Evolutionary conservation across 2,888 invertebrate species (phyloP), one percentile per base, ranked within the genome.

Genomic region (Chelonus formosanus): DNA sequence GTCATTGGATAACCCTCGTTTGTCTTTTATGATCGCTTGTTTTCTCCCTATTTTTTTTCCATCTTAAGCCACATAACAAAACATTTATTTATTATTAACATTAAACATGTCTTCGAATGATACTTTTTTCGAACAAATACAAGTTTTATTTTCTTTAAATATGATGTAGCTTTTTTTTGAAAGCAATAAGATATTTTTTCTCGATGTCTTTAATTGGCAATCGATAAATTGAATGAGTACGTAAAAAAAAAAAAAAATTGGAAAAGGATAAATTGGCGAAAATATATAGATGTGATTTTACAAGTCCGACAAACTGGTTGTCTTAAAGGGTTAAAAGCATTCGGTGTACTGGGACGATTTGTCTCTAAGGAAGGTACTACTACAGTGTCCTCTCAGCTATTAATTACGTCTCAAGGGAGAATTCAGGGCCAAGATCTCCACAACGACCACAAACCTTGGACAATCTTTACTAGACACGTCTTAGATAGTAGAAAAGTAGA

Each of bases 341-440:
- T 70, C 67, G 43, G 47, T 44, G 65, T 57, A 53, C 64, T 56
- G 43, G 48, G 57, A 65, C 71, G 67, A 73, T 73, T 70, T 70
- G 72, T 72, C 71, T 70, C 67, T 56, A 58, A 50, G 47, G 48
- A 52, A 56, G 57, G 20, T 20, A 20, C 43, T 62, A 50, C 61
- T 52, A 62, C 65, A 5, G 59, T 53, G 40, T 53, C 57, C 67
- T 69, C 57, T 66, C 63, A 70, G 71, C 71, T 70, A 73, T 73
- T 73, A 73, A 73, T 73, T 73, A 73, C 71, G 66, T 63, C 70
- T 57, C 67, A 61, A 70, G 70, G 70, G 63, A 64, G 67, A 71
- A 71, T 70, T 64, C 65, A 62, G 63, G 66, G 59, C 58, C 61
- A 55, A 69, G 68, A 63, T 54, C 50, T 50, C 50, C 53, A 57